Evolutionary conservation across 2,888 invertebrate genomes (phyloP).

Genomic region (Ormyrus pomaceus): DNA sequence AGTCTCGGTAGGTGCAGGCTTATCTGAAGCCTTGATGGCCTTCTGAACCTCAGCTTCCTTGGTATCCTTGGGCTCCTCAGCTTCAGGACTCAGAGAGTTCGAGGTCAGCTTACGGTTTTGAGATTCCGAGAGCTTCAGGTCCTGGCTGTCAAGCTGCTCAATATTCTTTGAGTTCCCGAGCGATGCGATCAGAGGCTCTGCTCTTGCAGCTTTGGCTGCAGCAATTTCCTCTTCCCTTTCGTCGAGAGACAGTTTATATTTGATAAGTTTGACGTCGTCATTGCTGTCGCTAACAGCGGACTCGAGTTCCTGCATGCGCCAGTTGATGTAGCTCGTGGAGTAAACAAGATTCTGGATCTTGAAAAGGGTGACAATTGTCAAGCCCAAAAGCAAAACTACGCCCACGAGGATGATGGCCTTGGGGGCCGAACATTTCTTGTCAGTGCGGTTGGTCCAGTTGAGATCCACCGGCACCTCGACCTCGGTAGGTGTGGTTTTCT

Average conservation of each 20-base stretch:
- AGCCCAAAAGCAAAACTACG: conserved; percentile 50
- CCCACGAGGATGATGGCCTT: conserved; percentile 50
- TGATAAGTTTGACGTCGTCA: conserved; percentile 54
- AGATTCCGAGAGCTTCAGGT: conserved; percentile 52
- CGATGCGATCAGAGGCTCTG: conserved; percentile 46
- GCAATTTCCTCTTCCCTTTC: conserved; percentile 43
- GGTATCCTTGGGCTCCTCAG: conserved; percentile 29
- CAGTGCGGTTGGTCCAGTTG: conserved; percentile 54
- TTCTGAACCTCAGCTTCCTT: conserved; percentile 42
- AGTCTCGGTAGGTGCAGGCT: neutral
- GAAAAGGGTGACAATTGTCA: conserved; percentile 52
- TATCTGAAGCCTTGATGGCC: neutral
- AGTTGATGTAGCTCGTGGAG: conserved; percentile 55
- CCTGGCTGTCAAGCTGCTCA: conserved; percentile 35
- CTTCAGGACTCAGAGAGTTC: conserved; percentile 34
- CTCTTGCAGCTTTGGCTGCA: conserved; percentile 27
- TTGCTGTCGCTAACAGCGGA: conserved; percentile 51
- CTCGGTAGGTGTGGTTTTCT: conserved; percentile 56
- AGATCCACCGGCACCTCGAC: conserved; percentile 58
- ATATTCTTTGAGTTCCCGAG: conserved; percentile 16
- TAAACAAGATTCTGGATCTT: conserved; percentile 58
- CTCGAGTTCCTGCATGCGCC: conserved; percentile 55
- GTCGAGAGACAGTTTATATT: conserved; percentile 47
- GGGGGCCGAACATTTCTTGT: conserved; percentile 37
- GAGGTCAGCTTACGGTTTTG: conserved; percentile 46